Evolutionary conservation across 2,888 invertebrate genomes (phyloP).

Genomic region (Chloroclystis v-ata): DNA sequence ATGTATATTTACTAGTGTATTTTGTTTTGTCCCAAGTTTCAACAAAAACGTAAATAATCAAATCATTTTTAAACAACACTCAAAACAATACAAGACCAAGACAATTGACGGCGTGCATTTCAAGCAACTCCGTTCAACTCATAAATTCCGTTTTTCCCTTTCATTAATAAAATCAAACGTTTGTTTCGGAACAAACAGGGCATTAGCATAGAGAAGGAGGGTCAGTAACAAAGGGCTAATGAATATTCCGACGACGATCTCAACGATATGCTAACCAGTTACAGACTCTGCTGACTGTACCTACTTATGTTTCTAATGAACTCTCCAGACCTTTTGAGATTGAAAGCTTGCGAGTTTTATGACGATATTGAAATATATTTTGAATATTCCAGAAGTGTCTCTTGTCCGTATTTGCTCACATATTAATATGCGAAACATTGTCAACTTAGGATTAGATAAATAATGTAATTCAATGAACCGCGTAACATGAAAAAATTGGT

Average conservation of each 20-base stretch:
- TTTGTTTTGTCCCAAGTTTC: no score
- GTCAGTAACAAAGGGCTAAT: slow-evolving; percentile 70
- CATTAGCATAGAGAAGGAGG: slow-evolving; percentile 70
- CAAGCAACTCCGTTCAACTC: slow-evolving; percentile 4
- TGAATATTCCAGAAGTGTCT: background rate
- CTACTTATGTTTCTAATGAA: slow-evolving; percentile 28
- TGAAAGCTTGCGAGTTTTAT: slow-evolving; percentile 1
- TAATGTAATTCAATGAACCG: no score
- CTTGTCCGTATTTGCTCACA: no score
- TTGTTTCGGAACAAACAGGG: slow-evolving; percentile 27
- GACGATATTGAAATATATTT: background rate
- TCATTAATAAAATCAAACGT: slow-evolving; percentile 27
- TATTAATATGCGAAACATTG: no score
- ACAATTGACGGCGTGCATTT: slow-evolving; percentile 2
- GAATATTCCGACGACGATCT: slow-evolving; percentile 68
- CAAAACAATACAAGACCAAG: background rate
- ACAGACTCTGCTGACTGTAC: slow-evolving; percentile 39
- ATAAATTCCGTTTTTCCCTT: slow-evolving; percentile 28
- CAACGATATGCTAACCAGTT: slow-evolving; percentile 65
- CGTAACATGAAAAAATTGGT: no score
- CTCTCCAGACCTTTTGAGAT: background rate
- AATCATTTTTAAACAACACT: no score
- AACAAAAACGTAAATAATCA: no score
- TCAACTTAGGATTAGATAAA: no score
- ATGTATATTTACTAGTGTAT: no score